phyloP scores from a whole-genome alignment of 2,797 vertebrate species.

The Moxostoma hubbsi region DNA sequence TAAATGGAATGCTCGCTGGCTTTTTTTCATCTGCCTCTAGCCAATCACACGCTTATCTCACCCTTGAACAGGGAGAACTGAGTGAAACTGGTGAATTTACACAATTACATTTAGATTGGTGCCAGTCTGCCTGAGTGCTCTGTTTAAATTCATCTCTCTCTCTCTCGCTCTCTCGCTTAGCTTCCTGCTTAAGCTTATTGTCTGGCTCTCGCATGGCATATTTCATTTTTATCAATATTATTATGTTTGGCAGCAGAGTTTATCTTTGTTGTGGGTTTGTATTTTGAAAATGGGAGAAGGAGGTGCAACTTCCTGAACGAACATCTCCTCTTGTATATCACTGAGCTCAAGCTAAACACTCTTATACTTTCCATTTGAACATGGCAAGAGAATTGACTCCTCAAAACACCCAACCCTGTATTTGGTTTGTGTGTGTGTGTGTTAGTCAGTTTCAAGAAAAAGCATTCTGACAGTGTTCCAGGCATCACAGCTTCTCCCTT shows the following conservation, averaged over 20 bases:
- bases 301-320: conserved; percentile 10
- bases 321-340: not conserved
- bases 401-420: not conserved
- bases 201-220: not conserved
- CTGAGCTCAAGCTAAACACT: conserved; percentile 11
- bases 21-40: conserved; percentile 50
- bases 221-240: conserved; percentile 42
- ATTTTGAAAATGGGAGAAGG: conserved; percentile 15
- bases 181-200: conserved; percentile 23
- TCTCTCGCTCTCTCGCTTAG: conserved; percentile 5
- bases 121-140: conserved; percentile 42
- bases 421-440: not conserved
- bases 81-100: conserved; percentile 48
- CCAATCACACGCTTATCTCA: conserved; percentile 56
- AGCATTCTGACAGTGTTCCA: not conserved
- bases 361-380: not conserved
- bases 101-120: conserved; percentile 52
- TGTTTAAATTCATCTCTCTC: conserved; percentile 38
- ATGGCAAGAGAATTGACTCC: not conserved
- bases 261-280: conserved; percentile 30
- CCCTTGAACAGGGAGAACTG: conserved; percentile 43
- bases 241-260: conserved; percentile 25
- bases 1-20: conserved; percentile 27
- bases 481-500: conserved; percentile 17
- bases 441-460: not conserved